A percentile compares a stretch with the other conserved stretches of the same genome.
Conservation (phyloP, 1,140 invertebrate species). For the Caerostris darwini region DNA sequence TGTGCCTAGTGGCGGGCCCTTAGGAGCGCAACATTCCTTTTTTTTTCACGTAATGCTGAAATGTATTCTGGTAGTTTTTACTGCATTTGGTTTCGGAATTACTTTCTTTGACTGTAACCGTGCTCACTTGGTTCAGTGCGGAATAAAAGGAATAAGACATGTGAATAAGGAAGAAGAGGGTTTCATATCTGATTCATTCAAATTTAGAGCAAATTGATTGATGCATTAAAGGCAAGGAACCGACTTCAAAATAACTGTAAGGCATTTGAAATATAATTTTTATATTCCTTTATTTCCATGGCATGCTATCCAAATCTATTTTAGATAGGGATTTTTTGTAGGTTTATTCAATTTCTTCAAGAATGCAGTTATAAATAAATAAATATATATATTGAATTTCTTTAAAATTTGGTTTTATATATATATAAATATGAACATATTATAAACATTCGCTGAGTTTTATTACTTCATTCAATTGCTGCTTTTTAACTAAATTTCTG, state of each 20-base stretch:
- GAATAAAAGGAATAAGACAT: background rate
- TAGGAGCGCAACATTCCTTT: background rate
- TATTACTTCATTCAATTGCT: too few species aligned
- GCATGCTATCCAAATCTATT: too few species aligned
- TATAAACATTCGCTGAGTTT: too few species aligned
- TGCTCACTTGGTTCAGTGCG: background rate
- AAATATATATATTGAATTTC: too few species aligned
- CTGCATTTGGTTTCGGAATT: slow-evolving; percentile 8
- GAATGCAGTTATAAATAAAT: too few species aligned
- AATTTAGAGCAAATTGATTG: slow-evolving; percentile 12
- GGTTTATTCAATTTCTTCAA: too few species aligned
- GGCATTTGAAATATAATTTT: background rate
- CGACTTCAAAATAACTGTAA: background rate
- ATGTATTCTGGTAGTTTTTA: slow-evolving; percentile 14
- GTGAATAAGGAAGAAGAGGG: background rate
- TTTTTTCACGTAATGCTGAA: background rate
- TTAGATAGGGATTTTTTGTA: too few species aligned
- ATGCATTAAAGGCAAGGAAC: background rate
- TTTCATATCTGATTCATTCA: background rate
- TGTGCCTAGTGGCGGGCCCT: slow-evolving; percentile 23
- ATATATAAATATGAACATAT: too few species aligned
- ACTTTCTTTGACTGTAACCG: slow-evolving; percentile 15
- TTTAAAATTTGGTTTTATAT: too few species aligned
- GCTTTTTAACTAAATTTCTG: too few species aligned
- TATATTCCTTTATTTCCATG: background rate